Evolutionary conservation across 1,140 invertebrate species (phyloP).

Genomic region (Aphis craccivora): DNA sequence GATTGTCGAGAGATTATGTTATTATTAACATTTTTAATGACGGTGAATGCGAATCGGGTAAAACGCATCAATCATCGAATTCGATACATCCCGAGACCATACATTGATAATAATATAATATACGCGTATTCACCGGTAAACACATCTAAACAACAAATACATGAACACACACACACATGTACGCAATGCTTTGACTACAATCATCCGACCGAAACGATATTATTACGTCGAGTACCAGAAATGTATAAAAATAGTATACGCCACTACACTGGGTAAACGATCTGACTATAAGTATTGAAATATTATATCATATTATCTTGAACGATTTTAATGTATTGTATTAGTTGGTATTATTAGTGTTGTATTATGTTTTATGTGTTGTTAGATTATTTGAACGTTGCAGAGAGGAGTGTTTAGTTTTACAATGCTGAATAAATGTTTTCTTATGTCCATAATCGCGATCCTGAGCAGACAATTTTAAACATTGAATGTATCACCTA

Average conservation of each 20-base stretch:
- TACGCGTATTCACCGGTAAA: neutral
- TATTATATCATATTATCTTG: neutral
- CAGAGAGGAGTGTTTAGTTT: neutral
- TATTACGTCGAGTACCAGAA: neutral
- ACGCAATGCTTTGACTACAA: neutral
- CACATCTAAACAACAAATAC: neutral
- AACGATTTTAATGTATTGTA: neutral
- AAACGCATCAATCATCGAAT: neutral
- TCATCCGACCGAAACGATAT: neutral
- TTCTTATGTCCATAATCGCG: neutral
- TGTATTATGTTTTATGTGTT: neutral
- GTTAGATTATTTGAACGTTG: too few relatives aligned
- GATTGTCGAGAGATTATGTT: neutral
- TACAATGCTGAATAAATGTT: neutral
- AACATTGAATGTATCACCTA: neutral
- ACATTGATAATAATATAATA: neutral
- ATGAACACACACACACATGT: neutral
- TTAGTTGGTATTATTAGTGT: neutral
- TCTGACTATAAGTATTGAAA: neutral
- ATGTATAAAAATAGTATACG: neutral
- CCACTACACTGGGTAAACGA: neutral
- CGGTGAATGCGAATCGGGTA: neutral
- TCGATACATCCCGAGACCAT: neutral
- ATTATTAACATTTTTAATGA: constrained; percentile 35
- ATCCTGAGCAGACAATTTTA: neutral